A percentile compares a stretch with the other conserved stretches of the same genome.
phyloP scores from a whole-genome alignment of 2,113 vertebrate species.

The Lanius collurio region DNA sequence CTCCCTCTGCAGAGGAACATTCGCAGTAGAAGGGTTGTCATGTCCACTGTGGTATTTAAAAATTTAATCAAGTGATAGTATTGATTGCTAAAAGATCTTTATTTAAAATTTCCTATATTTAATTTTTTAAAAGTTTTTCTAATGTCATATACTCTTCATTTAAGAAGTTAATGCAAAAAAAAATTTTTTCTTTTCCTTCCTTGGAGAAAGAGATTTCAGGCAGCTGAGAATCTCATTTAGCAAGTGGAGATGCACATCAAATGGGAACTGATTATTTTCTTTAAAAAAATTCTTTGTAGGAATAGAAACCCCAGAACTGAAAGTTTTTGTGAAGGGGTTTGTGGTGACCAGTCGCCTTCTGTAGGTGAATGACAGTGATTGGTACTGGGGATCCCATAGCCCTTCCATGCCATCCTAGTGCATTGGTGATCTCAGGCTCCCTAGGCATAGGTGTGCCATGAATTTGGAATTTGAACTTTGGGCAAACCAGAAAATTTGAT shows the following conservation, averaged over 20 bases:
- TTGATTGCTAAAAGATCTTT: background rate
- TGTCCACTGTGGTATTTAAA: background rate
- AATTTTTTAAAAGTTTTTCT: background rate
- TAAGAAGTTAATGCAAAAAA: background rate
- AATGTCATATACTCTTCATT: background rate
- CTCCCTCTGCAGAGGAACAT: background rate
- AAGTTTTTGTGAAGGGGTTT: background rate
- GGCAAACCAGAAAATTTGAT: background rate
- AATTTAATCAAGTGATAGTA: background rate
- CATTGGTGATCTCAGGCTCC: background rate
- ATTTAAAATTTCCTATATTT: background rate
- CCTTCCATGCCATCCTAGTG: accelerated
- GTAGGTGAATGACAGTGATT: background rate
- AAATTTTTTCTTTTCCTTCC: background rate
- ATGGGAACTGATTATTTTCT: background rate
- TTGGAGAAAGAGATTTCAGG: background rate
- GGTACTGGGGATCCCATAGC: accelerated
- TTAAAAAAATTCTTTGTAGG: background rate
- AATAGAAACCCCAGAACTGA: background rate
- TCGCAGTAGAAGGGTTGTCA: background rate
- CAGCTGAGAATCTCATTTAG: background rate
- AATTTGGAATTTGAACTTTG: background rate
- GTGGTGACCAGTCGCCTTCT: background rate
- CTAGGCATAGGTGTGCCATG: background rate
- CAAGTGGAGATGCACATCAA: background rate